These are phyloP conservation scores for Ellobium chinense DNA, from an alignment of 2,888 invertebrate species.

Conservation along the genomic window DNA sequence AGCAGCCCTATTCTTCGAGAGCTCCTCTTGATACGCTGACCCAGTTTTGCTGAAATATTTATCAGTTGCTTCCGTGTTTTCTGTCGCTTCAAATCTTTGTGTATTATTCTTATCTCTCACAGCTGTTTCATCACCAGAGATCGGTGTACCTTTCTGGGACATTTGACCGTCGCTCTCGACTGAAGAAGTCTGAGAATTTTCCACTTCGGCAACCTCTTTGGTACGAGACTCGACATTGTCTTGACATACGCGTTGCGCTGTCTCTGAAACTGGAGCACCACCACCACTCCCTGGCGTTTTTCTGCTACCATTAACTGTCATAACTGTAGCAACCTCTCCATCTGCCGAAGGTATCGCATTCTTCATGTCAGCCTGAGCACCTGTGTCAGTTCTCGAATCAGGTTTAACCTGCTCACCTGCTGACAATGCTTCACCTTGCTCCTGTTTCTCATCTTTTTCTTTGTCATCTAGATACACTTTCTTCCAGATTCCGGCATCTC, in stretches of 20 bases:
- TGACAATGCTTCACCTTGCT: background rate
- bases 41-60: background rate
- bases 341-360: background rate
- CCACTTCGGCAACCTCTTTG: too few relatives aligned
- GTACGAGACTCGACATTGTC: too few relatives aligned
- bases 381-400: background rate
- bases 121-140: background rate
- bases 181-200: too few relatives aligned
- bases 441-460: background rate
- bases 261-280: too few relatives aligned
- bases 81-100: background rate
- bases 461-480: conserved; percentile 48
- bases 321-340: too few relatives aligned
- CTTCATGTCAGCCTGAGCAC: background rate
- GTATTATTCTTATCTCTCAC: background rate
- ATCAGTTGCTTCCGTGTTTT: background rate
- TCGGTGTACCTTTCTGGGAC: background rate
- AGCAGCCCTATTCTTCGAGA: background rate
- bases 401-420: background rate
- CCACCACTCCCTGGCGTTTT: too few relatives aligned
- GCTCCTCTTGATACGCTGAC: background rate
- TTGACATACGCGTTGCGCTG: too few relatives aligned
- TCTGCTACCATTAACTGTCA: too few relatives aligned
- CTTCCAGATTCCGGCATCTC: conserved; percentile 55
- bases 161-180: too few relatives aligned